Evolutionary conservation across 2,113 vertebrate genomes (phyloP).

Genomic region (Seriola rivoliana): DNA sequence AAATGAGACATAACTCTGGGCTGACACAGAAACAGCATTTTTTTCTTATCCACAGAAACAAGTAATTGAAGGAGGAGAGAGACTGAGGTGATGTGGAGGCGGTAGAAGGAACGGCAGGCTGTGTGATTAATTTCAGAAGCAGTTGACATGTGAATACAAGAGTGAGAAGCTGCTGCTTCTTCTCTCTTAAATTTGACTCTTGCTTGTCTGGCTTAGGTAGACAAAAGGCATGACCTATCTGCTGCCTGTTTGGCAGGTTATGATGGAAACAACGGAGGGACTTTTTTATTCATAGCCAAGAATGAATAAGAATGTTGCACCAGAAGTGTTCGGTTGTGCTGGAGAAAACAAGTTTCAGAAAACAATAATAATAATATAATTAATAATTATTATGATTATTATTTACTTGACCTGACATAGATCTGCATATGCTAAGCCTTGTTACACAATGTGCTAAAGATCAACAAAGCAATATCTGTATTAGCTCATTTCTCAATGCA

Average conservation of each 20-base stretch:
- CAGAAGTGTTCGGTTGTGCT: background rate
- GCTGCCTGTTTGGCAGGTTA: constrained; percentile 41
- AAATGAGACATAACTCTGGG: constrained; percentile 13
- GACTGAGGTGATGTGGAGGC: background rate
- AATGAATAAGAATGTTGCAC: background rate
- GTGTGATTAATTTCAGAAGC: constrained; percentile 8
- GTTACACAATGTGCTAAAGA: constrained; percentile 13
- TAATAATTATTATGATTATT: background rate
- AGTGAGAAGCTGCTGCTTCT: background rate
- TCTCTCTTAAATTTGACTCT: constrained; percentile 18
- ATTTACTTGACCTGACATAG: background rate
- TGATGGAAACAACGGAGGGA: background rate
- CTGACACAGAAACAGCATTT: background rate
- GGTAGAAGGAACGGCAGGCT: constrained; percentile 15
- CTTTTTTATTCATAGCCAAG: background rate
- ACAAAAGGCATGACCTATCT: constrained; percentile 3
- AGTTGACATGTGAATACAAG: background rate
- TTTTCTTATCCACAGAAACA: constrained; percentile 10
- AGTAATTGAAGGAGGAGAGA: background rate
- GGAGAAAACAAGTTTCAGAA: background rate
- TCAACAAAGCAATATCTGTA: constrained; percentile 3
- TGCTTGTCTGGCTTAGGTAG: background rate
- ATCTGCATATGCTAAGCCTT: background rate
- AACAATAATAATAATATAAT: background rate
- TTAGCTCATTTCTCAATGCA: constrained; percentile 5